Base-by-base conservation (phyloP, 2,888 invertebrate genomes). In the Anthophora plumipes region DNA sequence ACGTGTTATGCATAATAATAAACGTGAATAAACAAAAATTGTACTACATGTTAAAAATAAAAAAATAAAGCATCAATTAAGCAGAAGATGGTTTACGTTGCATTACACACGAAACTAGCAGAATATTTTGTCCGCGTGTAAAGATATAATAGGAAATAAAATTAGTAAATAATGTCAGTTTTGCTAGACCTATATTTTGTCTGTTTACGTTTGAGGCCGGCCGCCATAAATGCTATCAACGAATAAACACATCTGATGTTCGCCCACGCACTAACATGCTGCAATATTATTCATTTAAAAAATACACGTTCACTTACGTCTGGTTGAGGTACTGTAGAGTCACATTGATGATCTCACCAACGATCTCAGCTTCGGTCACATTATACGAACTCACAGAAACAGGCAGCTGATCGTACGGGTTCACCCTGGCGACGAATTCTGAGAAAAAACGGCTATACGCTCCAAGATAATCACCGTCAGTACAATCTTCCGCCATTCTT, bases 341-440 rank as follows among this genome's bases (percentile, higher is more conserved):
- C 96, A 97, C 97, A 93, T 96, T 96, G 77, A 96, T 95, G 82
- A 97, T 95, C 92, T 96, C 97, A 61, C 97, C 97, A 87, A 95
- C 94, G 77, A 97, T 94, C 94, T 97, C 97, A 12, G 94, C 93
- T 88, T 96, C 95, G 57, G 95, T 95, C 88, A 97, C 95, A 83
- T 96, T 95, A 92, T 96, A 96, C 85, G 95, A 95, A 85, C 95
- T 95, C 78, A 96, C 95, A 91, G 96, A 95, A 63, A 97, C 96
- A 69, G 97, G 97, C 87, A 97, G 94, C 91, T 96, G 96, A 93
- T 97, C 97, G 87, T 95, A 95, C 1, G 96, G 96, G 89, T 96
- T 95, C 64, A 96, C 95, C 72, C 95, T 95, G 78, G 95, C 94
- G 85, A 96, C 95, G 93, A 97, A 96, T 91, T 95, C 94, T 90